These are phyloP conservation scores for Oxyruncus cristatus DNA, from an alignment of 2,113 vertebrate genomes.

Conservation along the genomic window DNA sequence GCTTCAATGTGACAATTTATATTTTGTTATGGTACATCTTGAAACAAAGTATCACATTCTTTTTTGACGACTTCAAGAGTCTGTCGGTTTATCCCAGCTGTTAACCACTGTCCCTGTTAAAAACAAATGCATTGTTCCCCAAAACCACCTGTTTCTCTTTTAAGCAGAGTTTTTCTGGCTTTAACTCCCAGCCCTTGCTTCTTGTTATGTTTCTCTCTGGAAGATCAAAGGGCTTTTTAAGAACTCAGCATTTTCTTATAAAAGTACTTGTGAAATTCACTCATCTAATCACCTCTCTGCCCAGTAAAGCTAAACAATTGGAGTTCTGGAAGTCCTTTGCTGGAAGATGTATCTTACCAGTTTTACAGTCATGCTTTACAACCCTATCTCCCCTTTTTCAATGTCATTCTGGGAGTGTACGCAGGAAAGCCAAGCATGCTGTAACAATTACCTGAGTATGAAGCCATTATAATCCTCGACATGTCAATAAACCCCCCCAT, in stretches of 20 bases:
- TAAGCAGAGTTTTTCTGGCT: neutral
- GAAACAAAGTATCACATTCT: neutral
- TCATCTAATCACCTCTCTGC: neutral
- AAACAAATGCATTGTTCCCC: neutral
- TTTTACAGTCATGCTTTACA: neutral
- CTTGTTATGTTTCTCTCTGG: neutral
- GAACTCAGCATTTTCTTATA: neutral
- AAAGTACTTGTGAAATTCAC: neutral
- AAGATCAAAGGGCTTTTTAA: neutral
- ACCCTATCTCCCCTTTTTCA: neutral
- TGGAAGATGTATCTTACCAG: neutral
- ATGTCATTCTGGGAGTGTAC: neutral
- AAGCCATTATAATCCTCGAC: neutral
- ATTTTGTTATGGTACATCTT: neutral
- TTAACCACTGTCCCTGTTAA: neutral
- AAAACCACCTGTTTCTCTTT: neutral
- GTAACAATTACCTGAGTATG: neutral
- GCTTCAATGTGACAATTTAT: neutral
- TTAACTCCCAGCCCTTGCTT: neutral
- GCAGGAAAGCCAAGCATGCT: neutral
- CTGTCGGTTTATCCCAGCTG: neutral
- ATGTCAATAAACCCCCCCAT: neutral
- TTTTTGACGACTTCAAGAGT: neutral
- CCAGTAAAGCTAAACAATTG: neutral
- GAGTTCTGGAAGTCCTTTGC: neutral